phyloP scores from a whole-genome alignment of 2,113 vertebrate genomes.

The Silurus asotus region DNA sequence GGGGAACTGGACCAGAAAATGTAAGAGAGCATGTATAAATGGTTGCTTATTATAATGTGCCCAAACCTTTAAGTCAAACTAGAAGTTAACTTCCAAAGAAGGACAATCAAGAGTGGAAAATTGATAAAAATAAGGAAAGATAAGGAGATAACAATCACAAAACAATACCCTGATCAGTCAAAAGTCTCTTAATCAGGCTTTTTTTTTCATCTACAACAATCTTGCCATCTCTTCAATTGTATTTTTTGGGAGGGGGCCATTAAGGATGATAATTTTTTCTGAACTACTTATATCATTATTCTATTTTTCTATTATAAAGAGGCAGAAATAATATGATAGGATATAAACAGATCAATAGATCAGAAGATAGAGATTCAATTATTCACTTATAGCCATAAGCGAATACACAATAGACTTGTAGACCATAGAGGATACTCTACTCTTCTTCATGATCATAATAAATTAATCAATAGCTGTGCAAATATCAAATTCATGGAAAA shows the following conservation, averaged over 20 bases:
- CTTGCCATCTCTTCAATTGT: neutral
- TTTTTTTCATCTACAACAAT: constrained; percentile 8
- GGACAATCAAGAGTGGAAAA: neutral
- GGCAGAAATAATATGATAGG: neutral
- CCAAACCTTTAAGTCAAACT: neutral
- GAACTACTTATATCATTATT: no score
- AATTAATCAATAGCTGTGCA: neutral
- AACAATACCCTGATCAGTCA: no score
- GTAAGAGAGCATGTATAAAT: neutral
- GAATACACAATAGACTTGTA: neutral
- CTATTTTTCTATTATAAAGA: neutral
- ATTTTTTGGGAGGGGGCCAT: neutral
- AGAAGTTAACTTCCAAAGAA: neutral
- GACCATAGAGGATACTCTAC: neutral
- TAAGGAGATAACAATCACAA: neutral
- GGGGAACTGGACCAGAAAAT: neutral
- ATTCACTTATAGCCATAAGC: neutral
- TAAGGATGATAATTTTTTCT: neutral
- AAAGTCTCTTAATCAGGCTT: neutral
- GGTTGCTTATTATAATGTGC: neutral
- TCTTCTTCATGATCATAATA: neutral
- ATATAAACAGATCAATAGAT: neutral
- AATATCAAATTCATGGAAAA: neutral
- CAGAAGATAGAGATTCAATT: no score
- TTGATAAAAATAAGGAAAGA: neutral